These are phyloP conservation scores for Drosophila aldrichi DNA, from an alignment of 2,888 invertebrate species.

Conservation along the genomic window DNA sequence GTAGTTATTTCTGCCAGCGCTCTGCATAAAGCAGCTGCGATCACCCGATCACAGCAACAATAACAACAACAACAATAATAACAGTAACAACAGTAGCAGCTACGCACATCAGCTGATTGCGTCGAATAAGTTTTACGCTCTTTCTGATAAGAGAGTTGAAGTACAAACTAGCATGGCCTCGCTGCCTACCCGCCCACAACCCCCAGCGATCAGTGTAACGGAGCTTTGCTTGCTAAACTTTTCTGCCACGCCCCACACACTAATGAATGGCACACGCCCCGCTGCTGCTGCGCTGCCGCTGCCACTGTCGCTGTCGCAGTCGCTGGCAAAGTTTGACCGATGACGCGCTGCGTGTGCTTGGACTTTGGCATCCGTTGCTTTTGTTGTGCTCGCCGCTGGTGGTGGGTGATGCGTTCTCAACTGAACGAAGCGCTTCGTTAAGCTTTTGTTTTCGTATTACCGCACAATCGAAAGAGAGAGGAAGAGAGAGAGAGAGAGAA, in stretches of 20 bases:
- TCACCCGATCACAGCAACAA: constrained; percentile 46
- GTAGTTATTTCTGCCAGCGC: constrained; percentile 3
- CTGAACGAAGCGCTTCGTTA: constrained; percentile 23
- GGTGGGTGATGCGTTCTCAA: constrained; percentile 39
- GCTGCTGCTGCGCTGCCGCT: constrained; percentile 14
- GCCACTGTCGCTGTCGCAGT: constrained; percentile 12
- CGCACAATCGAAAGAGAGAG: neutral
- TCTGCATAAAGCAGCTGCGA: constrained; percentile 37
- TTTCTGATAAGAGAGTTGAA: constrained; percentile 41
- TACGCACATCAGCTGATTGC: constrained; percentile 40
- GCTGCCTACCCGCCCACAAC: constrained; percentile 4
- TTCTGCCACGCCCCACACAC: constrained; percentile 29
- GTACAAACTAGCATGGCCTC: constrained; percentile 10
- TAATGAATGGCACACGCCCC: constrained; percentile 51
- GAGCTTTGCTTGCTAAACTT: constrained; percentile 34
- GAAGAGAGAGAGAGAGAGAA: neutral
- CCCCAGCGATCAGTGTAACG: constrained; percentile 3
- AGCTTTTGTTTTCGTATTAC: constrained; percentile 25
- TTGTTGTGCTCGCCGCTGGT: constrained; percentile 27
- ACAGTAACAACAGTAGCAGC: constrained; percentile 13
- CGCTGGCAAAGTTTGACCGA: constrained; percentile 46
- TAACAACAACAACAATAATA: neutral
- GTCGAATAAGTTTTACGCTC: constrained; percentile 15
- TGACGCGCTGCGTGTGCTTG: constrained; percentile 59
- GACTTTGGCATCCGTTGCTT: constrained; percentile 52